Conservation (phyloP, 2,888 invertebrate species). For the Erpobdella octoculata region DNA sequence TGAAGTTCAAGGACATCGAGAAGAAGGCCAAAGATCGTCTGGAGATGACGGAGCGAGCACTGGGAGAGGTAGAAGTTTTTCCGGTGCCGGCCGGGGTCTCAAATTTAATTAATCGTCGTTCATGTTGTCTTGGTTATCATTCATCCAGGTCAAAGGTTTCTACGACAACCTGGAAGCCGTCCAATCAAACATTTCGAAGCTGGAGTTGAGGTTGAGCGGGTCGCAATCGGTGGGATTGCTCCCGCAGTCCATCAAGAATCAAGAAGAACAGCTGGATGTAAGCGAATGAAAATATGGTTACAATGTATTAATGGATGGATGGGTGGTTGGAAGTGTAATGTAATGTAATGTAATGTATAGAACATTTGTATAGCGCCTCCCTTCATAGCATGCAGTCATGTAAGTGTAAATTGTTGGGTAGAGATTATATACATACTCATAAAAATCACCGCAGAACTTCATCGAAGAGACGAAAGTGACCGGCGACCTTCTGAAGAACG, state of each 20-base stretch:
- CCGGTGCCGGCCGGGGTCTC: too few relatives aligned
- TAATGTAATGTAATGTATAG: too few relatives aligned
- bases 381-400: too few relatives aligned
- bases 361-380: too few relatives aligned
- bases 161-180: conserved; percentile 90
- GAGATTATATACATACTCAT: neutral
- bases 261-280: conserved; percentile 90
- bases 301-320: too few relatives aligned
- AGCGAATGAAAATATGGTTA: too few relatives aligned
- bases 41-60: neutral
- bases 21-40: conserved; percentile 2
- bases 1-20: conserved; percentile 1
- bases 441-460: conserved; percentile 16
- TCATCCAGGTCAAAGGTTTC: conserved; percentile 67
- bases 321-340: too few relatives aligned
- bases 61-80: neutral
- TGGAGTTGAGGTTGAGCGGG: conserved; percentile 82
- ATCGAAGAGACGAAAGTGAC: conserved; percentile 11
- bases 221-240: conserved; percentile 94
- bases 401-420: too few relatives aligned
- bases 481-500: neutral
- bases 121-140: too few relatives aligned
- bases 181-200: conserved; percentile 83
- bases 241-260: conserved; percentile 93
- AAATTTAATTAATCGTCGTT: too few relatives aligned